A percentile compares a stretch with the other conserved stretches of the same genome.
phyloP scores from a whole-genome alignment of 2,888 invertebrate species.

The Acheta domesticus region DNA sequence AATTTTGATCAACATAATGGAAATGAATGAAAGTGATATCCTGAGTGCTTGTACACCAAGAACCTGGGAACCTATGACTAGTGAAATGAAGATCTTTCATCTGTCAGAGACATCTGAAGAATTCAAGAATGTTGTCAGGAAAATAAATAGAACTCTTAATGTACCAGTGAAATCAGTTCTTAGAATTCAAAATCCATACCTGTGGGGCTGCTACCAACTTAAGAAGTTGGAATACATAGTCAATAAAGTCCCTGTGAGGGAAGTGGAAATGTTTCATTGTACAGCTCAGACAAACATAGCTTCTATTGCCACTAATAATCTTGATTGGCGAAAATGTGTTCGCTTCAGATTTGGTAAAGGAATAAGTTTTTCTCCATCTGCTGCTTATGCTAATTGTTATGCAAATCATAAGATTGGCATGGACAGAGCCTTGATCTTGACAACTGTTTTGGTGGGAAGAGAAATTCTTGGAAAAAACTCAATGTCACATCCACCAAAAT shows the following conservation, averaged over 20 bases:
- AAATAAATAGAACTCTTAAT: not conserved
- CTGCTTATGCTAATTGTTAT: slow-evolving; percentile 35
- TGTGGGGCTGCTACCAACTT: slow-evolving; percentile 34
- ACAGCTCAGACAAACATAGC: slow-evolving; percentile 28
- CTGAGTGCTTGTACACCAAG: not conserved
- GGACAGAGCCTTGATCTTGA: slow-evolving; percentile 43
- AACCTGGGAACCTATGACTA: not conserved
- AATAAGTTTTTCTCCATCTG: slow-evolving; percentile 36
- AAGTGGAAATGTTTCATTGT: slow-evolving; percentile 34
- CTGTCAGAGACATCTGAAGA: not conserved
- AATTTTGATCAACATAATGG: too few species aligned
- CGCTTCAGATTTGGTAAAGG: slow-evolving; percentile 35
- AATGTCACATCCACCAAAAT: too few species aligned
- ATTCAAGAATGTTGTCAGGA: slow-evolving; percentile 18
- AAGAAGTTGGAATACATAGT: slow-evolving; percentile 34
- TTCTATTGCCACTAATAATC: slow-evolving; percentile 31
- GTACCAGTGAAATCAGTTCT: slow-evolving; percentile 22
- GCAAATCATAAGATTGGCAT: slow-evolving; percentile 28
- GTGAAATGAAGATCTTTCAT: not conserved
- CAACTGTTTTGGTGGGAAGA: slow-evolving; percentile 43
- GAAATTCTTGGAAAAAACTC: too few species aligned
- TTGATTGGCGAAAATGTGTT: slow-evolving; percentile 35
- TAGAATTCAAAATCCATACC: slow-evolving; percentile 34
- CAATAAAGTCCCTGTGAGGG: slow-evolving; percentile 22
- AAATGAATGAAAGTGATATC: too few species aligned